Evolutionary conservation across 2,888 invertebrate species (phyloP).

Genomic region (Synanthedon andrenaeformis): DNA sequence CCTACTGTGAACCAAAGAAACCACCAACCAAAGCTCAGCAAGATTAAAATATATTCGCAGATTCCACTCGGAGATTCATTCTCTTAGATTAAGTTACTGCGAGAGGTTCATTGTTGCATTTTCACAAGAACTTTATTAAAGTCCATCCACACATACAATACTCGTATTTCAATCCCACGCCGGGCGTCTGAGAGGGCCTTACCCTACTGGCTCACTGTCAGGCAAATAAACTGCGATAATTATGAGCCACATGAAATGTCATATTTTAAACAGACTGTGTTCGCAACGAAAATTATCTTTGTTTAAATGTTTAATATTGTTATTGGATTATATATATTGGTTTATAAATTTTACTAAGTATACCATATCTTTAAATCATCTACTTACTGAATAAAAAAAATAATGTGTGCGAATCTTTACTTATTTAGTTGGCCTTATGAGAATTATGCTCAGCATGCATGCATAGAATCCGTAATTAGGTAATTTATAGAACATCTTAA

Average conservation of each 20-base stretch:
- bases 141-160: constrained; percentile 33
- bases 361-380: too few relatives aligned
- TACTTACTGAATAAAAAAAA: too few relatives aligned
- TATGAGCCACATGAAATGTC: constrained; percentile 33
- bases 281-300: too few relatives aligned
- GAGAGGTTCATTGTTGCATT: constrained; percentile 42
- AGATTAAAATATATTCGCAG: constrained; percentile 34
- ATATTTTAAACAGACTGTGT: constrained; percentile 12
- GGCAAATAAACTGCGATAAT: constrained; percentile 41
- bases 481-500: too few relatives aligned
- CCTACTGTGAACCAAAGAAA: constrained; percentile 3
- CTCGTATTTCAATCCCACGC: constrained; percentile 43
- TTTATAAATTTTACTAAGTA: too few relatives aligned
- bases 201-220: constrained; percentile 24
- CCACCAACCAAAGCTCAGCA: constrained; percentile 11
- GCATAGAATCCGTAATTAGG: too few relatives aligned
- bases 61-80: constrained; percentile 53
- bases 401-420: too few relatives aligned
- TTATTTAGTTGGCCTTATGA: too few relatives aligned
- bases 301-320: too few relatives aligned
- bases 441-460: too few relatives aligned
- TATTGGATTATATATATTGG: too few relatives aligned
- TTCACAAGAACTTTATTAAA: constrained; percentile 58
- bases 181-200: constrained; percentile 14
- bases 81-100: constrained; percentile 53